phyloP scores from a whole-genome alignment of 2,888 invertebrate species.

The Smittia aterrima region DNA sequence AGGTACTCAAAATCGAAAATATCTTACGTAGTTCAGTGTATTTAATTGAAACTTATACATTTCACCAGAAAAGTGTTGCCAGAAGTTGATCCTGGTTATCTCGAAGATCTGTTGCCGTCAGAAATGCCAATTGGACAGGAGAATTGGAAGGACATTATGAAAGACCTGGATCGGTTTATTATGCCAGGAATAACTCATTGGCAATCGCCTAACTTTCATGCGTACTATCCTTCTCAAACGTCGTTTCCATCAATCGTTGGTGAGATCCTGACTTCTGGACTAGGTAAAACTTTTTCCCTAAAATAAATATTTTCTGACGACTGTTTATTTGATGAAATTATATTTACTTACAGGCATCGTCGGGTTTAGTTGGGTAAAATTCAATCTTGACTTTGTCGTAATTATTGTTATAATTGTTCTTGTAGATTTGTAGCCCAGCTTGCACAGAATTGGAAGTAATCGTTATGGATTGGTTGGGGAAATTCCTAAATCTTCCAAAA shows the following conservation, averaged over 20 bases:
- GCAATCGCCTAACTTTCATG: slow-evolving; percentile 92
- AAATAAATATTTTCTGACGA: no score
- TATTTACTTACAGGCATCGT: slow-evolving; percentile 61
- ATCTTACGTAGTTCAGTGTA: no score
- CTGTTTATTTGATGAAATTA: no score
- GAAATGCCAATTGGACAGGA: slow-evolving; percentile 81
- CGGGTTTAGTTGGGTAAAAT: slow-evolving; percentile 91
- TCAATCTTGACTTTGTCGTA: no score
- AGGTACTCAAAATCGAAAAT: no score
- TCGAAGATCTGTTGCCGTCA: slow-evolving; percentile 74
- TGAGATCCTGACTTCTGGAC: slow-evolving; percentile 78
- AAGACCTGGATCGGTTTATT: slow-evolving; percentile 82
- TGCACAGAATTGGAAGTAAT: slow-evolving; percentile 90
- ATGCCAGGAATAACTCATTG: slow-evolving; percentile 94
- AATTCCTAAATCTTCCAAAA: slow-evolving; percentile 76
- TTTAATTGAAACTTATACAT: no score
- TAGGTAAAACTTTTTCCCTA: slow-evolving; percentile 49
- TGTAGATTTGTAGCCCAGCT: slow-evolving; percentile 75
- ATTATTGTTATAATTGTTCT: slow-evolving; percentile 43
- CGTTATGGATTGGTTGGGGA: slow-evolving; percentile 92
- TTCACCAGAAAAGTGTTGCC: slow-evolving; percentile 65
- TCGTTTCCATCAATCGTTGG: slow-evolving; percentile 84
- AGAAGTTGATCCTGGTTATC: slow-evolving; percentile 85
- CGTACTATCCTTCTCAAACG: slow-evolving; percentile 81
- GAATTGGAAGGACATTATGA: slow-evolving; percentile 80